Conservation (phyloP, 2,113 vertebrate species). For the Labeo catla region DNA sequence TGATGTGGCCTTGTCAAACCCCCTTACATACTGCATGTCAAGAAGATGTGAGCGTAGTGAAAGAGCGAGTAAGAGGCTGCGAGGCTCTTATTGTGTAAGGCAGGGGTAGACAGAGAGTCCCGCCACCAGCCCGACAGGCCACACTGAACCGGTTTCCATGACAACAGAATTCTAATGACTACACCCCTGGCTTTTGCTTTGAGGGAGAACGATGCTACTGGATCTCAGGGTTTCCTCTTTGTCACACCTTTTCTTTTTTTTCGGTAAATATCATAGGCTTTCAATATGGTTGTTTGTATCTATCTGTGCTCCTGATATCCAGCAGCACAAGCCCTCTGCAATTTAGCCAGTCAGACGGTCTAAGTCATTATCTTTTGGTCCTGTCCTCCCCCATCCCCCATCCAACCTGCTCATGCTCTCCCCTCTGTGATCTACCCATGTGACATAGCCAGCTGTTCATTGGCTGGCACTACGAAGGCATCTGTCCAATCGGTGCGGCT, state of each 20-base stretch:
- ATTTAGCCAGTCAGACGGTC: background rate
- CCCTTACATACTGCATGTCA: background rate
- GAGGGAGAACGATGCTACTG: slow-evolving; percentile 13
- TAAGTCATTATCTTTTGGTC: slow-evolving; percentile 37
- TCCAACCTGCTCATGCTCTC: slow-evolving; percentile 37
- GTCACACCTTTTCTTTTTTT: background rate
- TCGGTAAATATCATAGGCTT: background rate
- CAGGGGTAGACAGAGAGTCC: slow-evolving; percentile 40
- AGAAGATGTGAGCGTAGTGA: background rate
- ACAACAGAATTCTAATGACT: slow-evolving; percentile 55
- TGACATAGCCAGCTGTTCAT: slow-evolving; percentile 50
- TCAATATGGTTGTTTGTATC: background rate
- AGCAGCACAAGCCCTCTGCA: background rate
- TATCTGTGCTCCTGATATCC: background rate
- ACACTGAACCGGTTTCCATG: slow-evolving; percentile 48
- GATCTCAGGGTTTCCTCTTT: background rate
- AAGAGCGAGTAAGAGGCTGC: background rate
- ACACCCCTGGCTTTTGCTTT: slow-evolving; percentile 45
- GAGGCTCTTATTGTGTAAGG: slow-evolving; percentile 27
- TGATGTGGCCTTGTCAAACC: background rate
- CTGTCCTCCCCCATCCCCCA: slow-evolving; percentile 23
- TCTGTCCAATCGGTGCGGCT: slow-evolving; percentile 42
- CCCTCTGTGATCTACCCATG: slow-evolving; percentile 45
- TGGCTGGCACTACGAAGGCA: slow-evolving; percentile 41
- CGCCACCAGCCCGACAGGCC: slow-evolving; percentile 41